Evolutionary conservation across 2,113 vertebrate genomes (phyloP).

Genomic region (Lynx canadensis): DNA sequence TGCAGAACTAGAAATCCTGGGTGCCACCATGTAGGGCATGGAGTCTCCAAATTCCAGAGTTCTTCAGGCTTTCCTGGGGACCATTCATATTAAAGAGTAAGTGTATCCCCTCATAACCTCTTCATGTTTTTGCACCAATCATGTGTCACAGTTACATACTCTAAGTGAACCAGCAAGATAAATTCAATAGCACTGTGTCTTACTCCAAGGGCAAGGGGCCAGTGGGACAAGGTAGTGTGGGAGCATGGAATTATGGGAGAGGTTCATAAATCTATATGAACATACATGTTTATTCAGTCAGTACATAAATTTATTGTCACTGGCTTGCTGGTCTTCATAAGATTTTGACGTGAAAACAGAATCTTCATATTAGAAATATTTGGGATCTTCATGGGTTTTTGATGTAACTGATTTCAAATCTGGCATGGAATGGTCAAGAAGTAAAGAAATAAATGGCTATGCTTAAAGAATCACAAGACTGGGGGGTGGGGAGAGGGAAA

Average conservation of each 20-base stretch:
- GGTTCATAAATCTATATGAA: background rate
- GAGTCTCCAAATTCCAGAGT: background rate
- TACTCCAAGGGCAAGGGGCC: background rate
- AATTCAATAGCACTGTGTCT: background rate
- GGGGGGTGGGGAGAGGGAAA: no score
- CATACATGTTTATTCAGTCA: background rate
- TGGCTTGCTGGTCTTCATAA: background rate
- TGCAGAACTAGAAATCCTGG: background rate
- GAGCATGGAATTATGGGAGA: background rate
- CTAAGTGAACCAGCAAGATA: background rate
- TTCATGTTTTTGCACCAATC: background rate
- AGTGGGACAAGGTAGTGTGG: fast-evolving
- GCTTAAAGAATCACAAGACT: background rate
- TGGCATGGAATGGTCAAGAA: background rate
- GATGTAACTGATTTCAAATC: slow-evolving; percentile 23
- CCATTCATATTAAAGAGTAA: background rate
- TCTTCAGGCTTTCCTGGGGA: background rate
- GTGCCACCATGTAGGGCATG: fast-evolving
- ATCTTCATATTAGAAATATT: background rate
- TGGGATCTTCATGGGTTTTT: background rate
- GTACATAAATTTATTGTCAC: background rate
- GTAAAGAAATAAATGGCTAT: background rate
- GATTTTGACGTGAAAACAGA: background rate
- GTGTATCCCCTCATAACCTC: background rate
- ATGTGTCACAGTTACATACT: background rate